phyloP scores from a whole-genome alignment of 2,113 vertebrate genomes.

The Tachysurus vachellii region DNA sequence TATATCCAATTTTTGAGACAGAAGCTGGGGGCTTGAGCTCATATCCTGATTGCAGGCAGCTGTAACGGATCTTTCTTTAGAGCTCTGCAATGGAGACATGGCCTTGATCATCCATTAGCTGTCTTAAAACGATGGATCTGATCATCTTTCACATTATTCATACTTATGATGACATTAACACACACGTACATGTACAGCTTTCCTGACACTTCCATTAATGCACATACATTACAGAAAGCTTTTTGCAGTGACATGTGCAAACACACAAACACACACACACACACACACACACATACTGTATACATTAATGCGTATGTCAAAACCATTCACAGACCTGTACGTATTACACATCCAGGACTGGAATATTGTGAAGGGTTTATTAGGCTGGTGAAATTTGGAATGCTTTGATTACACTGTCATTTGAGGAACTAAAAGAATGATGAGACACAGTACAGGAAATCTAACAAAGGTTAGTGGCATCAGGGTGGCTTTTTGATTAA shows the following conservation, averaged over 20 bases:
- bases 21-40: background rate
- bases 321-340: background rate
- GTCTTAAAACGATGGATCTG: constrained; percentile 22
- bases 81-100: constrained; percentile 9
- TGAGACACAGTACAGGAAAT: background rate
- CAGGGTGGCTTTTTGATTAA: background rate
- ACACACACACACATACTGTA: background rate
- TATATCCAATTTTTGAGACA: background rate
- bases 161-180: constrained; percentile 8
- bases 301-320: background rate
- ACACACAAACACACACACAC: background rate
- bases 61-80: constrained; percentile 3
- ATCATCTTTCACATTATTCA: constrained; percentile 16
- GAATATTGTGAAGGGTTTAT: background rate
- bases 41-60: constrained; percentile 5
- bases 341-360: background rate
- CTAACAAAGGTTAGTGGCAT: background rate
- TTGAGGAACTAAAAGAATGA: background rate
- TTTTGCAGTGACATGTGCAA: background rate
- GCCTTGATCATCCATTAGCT: constrained; percentile 37
- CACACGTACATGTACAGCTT: constrained; percentile 4
- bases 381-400: background rate
- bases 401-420: background rate
- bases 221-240: background rate
- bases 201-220: constrained; percentile 6